These are phyloP conservation scores for Orthosia cruda DNA, from an alignment of 2,888 invertebrate genomes.

Conservation along the genomic window DNA sequence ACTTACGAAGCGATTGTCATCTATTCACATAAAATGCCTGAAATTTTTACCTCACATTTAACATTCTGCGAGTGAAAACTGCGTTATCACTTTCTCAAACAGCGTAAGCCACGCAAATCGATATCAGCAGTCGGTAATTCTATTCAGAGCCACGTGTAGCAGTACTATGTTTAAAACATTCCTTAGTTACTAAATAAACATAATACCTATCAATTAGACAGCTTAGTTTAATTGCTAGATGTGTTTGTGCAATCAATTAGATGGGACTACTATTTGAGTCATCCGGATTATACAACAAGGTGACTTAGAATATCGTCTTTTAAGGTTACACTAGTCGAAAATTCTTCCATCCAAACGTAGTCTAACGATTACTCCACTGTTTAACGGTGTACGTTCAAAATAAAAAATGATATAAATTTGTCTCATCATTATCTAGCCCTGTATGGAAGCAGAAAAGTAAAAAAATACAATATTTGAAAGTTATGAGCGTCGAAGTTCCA, in stretches of 20 bases:
- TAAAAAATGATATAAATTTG: no score
- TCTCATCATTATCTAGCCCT: no score
- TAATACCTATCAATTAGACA: conserved; percentile 5
- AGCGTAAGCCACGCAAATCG: conserved; percentile 10
- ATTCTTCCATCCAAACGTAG: no score
- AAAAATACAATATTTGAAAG: no score
- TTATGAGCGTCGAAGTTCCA: no score
- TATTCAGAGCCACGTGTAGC: conserved; percentile 39
- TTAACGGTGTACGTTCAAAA: no score
- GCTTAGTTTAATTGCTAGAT: conserved; percentile 13
- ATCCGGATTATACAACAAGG: background rate
- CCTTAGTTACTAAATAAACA: conserved; percentile 21
- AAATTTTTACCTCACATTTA: background rate
- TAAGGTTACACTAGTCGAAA: no score
- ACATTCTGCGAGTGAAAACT: background rate
- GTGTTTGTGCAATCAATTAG: conserved; percentile 14
- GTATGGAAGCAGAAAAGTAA: no score
- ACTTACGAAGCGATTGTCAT: background rate
- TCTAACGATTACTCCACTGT: no score
- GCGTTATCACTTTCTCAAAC: background rate
- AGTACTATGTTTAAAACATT: conserved; percentile 22
- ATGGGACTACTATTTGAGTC: conserved; percentile 15
- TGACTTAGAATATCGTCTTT: background rate
- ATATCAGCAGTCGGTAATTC: conserved; percentile 15
- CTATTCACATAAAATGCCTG: background rate